Evolutionary conservation across 2,113 vertebrate genomes (phyloP), one percentile per base, ranked within the genome.

Genomic region (Halcyon senegalensis): DNA sequence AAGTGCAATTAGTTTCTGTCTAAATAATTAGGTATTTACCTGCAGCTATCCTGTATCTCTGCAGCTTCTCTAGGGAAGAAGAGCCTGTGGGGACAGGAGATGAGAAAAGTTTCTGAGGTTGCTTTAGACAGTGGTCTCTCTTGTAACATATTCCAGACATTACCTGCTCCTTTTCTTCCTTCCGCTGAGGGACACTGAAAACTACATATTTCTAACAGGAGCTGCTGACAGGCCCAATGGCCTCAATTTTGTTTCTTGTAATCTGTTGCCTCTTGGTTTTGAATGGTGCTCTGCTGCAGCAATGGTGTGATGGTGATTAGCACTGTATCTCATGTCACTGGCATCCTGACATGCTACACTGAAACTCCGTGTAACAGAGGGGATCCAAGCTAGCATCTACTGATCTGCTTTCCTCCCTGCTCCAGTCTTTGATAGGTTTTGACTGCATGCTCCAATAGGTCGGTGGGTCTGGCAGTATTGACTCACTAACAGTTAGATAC

Each of bases 281-380:
- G 70, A 53, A 16, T 5, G 70, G 30, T n/a, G 35, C 66, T 44
- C 11, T 72, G 81, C 56, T 62, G 43, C 44, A 43, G 43, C 43
- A 43, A 7, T 0, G 1, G 48, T 8, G 58, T 41, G 48, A n/a
- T 0, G 2, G 33, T 51, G 69, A 7, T 89, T 31, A 23, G 74
- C 60, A 27, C 37, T 2, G 1, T 53, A 18, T 72, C 30, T 79
- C 39, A 3, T 56, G 43, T n/a, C 39, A 16, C 58, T 35, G 66
- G 13, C 39, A 44, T 72, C 30, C 37, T 48, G 4, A 44, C 11
- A 6, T 46, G 30, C 58, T 46, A 25, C 1, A 9, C 56, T 2
- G 3, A 50, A 56, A n/a, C 51, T 46, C 48, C 2, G 1, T n/a
- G 27, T 27, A 35, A 24, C 28, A 66, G 79, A 66, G 31, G 19